Percentiles rank a stretch among this genome's conserved stretches.
These are phyloP conservation scores for Montipora cactus DNA, from an alignment of 64 coral and sea anemone genomes.

Conservation along the genomic window DNA sequence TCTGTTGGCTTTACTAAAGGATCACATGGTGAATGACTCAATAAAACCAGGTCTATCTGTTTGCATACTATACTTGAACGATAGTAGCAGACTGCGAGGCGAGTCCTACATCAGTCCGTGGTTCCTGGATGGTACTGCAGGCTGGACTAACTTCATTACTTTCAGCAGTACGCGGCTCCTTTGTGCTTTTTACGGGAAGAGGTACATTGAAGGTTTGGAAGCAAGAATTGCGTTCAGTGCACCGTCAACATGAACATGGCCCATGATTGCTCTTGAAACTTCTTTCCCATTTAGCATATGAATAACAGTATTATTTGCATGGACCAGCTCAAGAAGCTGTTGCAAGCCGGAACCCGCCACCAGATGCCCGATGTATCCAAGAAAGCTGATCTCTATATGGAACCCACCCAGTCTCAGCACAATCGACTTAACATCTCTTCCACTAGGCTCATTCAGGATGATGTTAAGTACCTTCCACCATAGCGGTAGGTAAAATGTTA, in stretches of 20 bases:
- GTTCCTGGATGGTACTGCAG: background rate
- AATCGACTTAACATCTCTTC: background rate
- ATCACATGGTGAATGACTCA: too few species aligned
- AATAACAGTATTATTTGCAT: constrained; percentile 37
- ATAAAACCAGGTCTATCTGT: too few species aligned
- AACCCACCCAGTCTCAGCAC: background rate
- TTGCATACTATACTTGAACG: too few species aligned
- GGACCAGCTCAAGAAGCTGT: constrained; percentile 61
- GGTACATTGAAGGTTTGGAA: constrained; percentile 18
- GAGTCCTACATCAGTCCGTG: too few species aligned
- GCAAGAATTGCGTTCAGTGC: constrained; percentile 30
- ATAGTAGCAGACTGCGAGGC: too few species aligned
- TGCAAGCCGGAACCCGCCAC: constrained; percentile 61
- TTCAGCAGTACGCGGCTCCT: background rate
- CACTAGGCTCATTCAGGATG: constrained; percentile 21
- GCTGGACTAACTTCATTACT: background rate
- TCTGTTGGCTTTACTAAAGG: too few species aligned
- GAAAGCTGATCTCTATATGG: constrained; percentile 53
- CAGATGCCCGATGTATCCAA: constrained; percentile 54
- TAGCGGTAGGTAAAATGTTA: constrained; percentile 17
- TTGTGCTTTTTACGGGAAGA: constrained; percentile 8
- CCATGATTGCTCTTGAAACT: constrained; percentile 30
- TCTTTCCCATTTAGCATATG: constrained; percentile 53
- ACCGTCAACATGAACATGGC: constrained; percentile 26
- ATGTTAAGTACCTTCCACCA: constrained; percentile 22